phyloP scores from a whole-genome alignment of 2,888 invertebrate species.

The Sturmia bella region DNA sequence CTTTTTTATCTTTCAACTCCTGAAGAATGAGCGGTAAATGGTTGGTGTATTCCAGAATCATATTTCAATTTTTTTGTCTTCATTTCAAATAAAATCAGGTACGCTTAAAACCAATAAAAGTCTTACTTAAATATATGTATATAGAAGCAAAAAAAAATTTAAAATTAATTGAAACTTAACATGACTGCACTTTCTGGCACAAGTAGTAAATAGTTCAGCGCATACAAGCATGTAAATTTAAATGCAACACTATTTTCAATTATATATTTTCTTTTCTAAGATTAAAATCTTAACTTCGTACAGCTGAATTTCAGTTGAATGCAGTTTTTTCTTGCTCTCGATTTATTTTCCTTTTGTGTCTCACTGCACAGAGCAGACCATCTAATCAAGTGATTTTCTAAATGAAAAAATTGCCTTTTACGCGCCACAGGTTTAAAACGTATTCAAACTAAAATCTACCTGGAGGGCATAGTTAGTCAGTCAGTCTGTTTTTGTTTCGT shows the following conservation, averaged over 20 bases:
- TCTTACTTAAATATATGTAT: neutral
- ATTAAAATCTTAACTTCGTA: slow-evolving; percentile 29
- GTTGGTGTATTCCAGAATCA: no score
- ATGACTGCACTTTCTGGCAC: slow-evolving; percentile 26
- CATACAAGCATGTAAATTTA: neutral
- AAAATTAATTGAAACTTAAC: slow-evolving; percentile 29
- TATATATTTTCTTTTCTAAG: slow-evolving; percentile 21
- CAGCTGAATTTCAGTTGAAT: slow-evolving; percentile 6
- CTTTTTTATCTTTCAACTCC: no score
- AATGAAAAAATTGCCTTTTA: slow-evolving; percentile 69
- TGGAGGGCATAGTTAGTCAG: slow-evolving; percentile 60
- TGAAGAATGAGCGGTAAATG: no score
- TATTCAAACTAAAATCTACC: slow-evolving; percentile 41
- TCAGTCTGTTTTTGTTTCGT: no score
- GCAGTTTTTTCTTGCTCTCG: neutral
- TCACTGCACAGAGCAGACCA: slow-evolving; percentile 53
- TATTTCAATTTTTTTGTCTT: neutral
- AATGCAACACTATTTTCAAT: slow-evolving; percentile 23
- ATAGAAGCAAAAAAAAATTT: neutral
- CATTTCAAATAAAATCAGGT: neutral
- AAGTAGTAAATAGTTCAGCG: slow-evolving; percentile 9
- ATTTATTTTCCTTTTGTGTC: neutral
- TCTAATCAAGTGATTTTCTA: slow-evolving; percentile 76
- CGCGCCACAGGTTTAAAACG: slow-evolving; percentile 53
- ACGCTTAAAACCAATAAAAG: slow-evolving; percentile 17